Conservation (phyloP, 2,113 vertebrate species). For the Riparia riparia region DNA sequence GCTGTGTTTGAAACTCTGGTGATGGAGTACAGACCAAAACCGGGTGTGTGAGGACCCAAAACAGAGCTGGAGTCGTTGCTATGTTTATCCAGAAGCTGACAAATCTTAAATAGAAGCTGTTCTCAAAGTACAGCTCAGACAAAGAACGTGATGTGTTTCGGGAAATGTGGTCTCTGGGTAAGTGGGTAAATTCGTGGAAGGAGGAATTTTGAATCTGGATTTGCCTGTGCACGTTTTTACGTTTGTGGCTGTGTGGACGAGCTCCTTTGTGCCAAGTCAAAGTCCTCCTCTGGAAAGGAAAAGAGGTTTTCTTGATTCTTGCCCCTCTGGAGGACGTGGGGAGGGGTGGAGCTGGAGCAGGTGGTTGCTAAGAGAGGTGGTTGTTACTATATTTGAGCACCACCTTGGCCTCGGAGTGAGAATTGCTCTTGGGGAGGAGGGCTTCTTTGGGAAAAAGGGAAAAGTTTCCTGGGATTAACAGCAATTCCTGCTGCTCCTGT, state of each 20-base stretch:
- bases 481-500: not conserved
- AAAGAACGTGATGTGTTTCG: rapidly evolving
- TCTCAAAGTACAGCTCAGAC: not conserved
- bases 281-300: not conserved
- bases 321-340: not conserved
- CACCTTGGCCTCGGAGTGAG: slow-evolving; percentile 32
- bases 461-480: slow-evolving; percentile 7
- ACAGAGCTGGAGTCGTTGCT: not conserved
- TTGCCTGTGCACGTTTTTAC: not conserved
- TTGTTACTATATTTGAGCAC: slow-evolving; percentile 39
- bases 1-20: not conserved
- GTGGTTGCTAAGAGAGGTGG: not conserved
- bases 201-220: not conserved
- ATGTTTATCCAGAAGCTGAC: not conserved
- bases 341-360: not conserved
- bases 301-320: not conserved
- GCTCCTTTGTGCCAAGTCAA: not conserved
- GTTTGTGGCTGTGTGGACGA: rapidly evolving
- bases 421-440: slow-evolving; percentile 20
- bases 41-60: not conserved
- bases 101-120: not conserved
- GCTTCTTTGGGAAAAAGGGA: not conserved
- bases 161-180: not conserved
- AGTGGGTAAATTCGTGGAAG: rapidly evolving
- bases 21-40: not conserved